Conservation (phyloP, 2,113 vertebrate species). For the Dicrurus megarhynchus region DNA sequence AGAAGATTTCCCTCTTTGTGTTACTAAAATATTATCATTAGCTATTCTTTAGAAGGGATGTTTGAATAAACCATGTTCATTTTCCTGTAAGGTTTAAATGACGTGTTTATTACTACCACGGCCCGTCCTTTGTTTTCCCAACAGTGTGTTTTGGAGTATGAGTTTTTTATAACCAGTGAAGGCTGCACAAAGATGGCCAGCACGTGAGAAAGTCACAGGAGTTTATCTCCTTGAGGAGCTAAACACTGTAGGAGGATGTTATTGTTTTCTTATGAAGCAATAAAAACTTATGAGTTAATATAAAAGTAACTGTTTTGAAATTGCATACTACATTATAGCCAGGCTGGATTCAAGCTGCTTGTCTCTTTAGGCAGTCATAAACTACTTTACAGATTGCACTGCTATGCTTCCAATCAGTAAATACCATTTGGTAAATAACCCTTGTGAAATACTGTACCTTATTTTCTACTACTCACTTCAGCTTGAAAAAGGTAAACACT, state of each 20-base stretch:
- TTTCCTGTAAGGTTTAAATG: constrained; percentile 8
- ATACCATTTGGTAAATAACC: not conserved
- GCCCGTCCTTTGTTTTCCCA: not conserved
- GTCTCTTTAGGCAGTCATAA: not conserved
- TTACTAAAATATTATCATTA: not conserved
- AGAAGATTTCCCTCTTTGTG: not conserved
- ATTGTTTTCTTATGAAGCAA: not conserved
- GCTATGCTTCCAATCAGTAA: not conserved
- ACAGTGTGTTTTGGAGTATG: not conserved
- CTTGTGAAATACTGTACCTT: not conserved
- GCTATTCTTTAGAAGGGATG: not conserved
- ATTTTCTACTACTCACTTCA: not conserved
- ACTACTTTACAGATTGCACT: not conserved
- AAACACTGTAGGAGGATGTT: not conserved
- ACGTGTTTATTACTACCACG: not conserved
- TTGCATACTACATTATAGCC: not conserved
- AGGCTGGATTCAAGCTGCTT: not conserved
- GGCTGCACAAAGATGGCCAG: not conserved
- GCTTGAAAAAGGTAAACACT: not conserved
- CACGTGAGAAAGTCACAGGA: not conserved
- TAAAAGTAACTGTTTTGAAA: not conserved
- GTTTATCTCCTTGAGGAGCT: not conserved
- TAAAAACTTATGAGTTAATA: constrained; percentile 1
- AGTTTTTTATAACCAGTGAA: not conserved
- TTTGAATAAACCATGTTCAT: not conserved